Conservation (phyloP, 2,888 invertebrate genomes). For the Cheilosia urbana region DNA sequence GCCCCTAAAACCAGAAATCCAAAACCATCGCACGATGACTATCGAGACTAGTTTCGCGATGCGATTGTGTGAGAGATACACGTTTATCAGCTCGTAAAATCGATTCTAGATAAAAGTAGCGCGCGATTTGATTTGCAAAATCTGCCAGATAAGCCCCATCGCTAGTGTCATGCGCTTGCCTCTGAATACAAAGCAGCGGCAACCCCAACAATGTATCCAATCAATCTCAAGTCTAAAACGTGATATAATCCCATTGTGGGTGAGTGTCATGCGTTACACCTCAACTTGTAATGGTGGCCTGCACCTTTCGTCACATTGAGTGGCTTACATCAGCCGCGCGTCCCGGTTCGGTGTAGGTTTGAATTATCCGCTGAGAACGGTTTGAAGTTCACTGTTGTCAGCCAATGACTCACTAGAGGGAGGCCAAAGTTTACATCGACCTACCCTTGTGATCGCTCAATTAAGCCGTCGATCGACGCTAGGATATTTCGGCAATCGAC, state of each 20-base stretch:
- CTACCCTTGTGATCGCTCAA: slow-evolving; percentile 52
- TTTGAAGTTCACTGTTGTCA: slow-evolving; percentile 44
- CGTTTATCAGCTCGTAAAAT: slow-evolving; percentile 58
- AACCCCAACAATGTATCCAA: slow-evolving; percentile 15
- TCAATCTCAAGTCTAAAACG: slow-evolving; percentile 40
- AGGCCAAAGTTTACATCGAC: slow-evolving; percentile 31
- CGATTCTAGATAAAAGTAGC: slow-evolving; percentile 61
- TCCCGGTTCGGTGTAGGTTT: slow-evolving; percentile 60
- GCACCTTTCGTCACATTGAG: slow-evolving; percentile 62
- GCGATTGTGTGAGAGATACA: slow-evolving; percentile 25
- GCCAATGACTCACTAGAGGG: slow-evolving; percentile 40
- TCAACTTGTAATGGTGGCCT: slow-evolving; percentile 36
- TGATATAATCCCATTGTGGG: slow-evolving; percentile 72
- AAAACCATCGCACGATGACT: slow-evolving; percentile 30
- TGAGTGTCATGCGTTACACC: slow-evolving; percentile 46
- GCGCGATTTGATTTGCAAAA: slow-evolving; percentile 64
- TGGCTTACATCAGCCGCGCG: slow-evolving; percentile 64
- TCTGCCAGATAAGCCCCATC: slow-evolving; percentile 38
- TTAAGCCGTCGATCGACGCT: slow-evolving; percentile 50
- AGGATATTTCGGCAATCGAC: slow-evolving; percentile 55
- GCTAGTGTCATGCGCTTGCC: slow-evolving; percentile 34
- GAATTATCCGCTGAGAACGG: slow-evolving; percentile 16
- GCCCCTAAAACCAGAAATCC: slow-evolving; percentile 64
- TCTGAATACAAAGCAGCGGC: slow-evolving; percentile 53
- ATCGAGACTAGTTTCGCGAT: slow-evolving; percentile 21